Evolutionary conservation across 2,888 invertebrate genomes (phyloP).

Genomic region (Alloscopus bannaensis): DNA sequence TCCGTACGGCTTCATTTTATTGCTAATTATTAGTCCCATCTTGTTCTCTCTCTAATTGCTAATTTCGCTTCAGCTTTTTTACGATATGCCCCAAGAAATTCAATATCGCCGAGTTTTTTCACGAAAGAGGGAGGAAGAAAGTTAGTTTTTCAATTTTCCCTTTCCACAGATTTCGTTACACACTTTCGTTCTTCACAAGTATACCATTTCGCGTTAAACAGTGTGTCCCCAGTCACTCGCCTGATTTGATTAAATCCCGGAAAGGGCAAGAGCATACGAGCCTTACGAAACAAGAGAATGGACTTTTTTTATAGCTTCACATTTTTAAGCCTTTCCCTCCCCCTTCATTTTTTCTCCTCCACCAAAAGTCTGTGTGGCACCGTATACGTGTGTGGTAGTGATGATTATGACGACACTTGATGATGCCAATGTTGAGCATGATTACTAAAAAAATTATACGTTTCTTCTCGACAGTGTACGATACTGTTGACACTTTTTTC

Average conservation of each 20-base stretch:
- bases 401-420: neutral
- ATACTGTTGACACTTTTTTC: conserved; percentile 5
- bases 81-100: too few species aligned
- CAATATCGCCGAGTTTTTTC: too few species aligned
- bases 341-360: too few species aligned
- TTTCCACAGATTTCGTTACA: neutral
- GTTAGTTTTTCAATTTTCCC: neutral
- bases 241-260: neutral
- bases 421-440: neutral
- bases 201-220: neutral
- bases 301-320: neutral
- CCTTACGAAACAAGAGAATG: too few species aligned
- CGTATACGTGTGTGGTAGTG: neutral
- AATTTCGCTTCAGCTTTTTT: too few species aligned
- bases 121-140: neutral
- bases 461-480: too few species aligned
- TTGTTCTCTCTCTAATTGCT: conserved; percentile 4
- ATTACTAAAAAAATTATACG: too few species aligned
- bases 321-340: neutral
- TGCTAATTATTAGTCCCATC: conserved; percentile 2
- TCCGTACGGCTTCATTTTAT: too few species aligned
- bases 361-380: too few species aligned
- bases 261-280: neutral
- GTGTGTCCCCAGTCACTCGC: neutral
- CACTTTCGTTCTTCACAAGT: neutral